A percentile compares a stretch with the other conserved stretches of the same genome.
Evolutionary conservation across 2,113 vertebrate species (phyloP).

Genomic region (Euleptes europaea): DNA sequence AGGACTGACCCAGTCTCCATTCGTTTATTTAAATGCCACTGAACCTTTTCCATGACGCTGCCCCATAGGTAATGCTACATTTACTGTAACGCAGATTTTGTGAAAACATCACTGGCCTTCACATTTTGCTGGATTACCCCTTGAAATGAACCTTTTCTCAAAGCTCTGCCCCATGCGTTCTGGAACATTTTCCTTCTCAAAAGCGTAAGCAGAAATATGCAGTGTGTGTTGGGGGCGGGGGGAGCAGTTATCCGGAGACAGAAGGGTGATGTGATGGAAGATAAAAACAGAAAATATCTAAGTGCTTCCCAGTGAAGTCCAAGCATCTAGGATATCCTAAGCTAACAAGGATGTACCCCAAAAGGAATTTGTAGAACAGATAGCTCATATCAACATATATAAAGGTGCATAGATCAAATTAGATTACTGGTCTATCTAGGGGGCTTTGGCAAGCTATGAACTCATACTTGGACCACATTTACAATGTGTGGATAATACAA

Average conservation of each 20-base stretch:
- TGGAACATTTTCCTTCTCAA: slow-evolving; percentile 24
- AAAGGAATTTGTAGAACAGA: too few relatives aligned
- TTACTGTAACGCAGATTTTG: slow-evolving; percentile 39
- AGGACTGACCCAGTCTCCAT: slow-evolving; percentile 38
- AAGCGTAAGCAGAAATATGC: not conserved
- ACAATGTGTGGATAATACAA: too few relatives aligned
- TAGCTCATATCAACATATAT: too few relatives aligned
- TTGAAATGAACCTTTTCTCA: slow-evolving; percentile 31
- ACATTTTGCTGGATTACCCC: not conserved
- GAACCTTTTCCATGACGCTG: slow-evolving; percentile 28
- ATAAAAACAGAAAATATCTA: not conserved
- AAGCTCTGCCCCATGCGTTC: slow-evolving; percentile 19
- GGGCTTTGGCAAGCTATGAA: too few relatives aligned
- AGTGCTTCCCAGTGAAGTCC: too few relatives aligned
- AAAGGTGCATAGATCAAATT: too few relatives aligned
- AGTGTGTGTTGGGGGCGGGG: too few relatives aligned
- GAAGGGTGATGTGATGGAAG: not conserved
- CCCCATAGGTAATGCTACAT: slow-evolving; percentile 25
- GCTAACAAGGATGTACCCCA: too few relatives aligned
- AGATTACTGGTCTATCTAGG: too few relatives aligned
- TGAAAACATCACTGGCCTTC: slow-evolving; percentile 29
- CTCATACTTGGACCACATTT: too few relatives aligned
- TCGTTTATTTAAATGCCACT: slow-evolving; percentile 52
- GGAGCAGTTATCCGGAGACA: not conserved
- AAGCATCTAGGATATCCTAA: too few relatives aligned